Conservation (phyloP, 2,888 invertebrate genomes). For the Pristionchus exspectatus region DNA sequence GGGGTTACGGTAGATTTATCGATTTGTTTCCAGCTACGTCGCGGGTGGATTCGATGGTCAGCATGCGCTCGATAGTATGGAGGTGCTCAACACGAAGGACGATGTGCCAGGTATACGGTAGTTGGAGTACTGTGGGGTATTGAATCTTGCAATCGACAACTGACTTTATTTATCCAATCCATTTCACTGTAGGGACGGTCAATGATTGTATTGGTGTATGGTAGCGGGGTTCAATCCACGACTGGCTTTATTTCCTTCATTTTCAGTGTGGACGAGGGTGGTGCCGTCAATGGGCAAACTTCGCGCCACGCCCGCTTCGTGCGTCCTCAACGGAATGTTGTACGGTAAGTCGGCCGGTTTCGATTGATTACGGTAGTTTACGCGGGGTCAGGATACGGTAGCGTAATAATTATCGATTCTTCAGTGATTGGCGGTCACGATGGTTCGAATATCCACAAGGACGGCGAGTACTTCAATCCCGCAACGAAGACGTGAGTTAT, state of each 20-base stretch:
- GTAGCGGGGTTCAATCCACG: not conserved
- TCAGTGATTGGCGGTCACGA: conserved; percentile 88
- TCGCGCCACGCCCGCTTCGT: not conserved
- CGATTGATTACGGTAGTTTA: conserved; percentile 81
- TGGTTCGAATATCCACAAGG: conserved; percentile 85
- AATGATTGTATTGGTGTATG: conserved; percentile 82
- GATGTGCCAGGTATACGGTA: not conserved
- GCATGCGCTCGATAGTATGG: not conserved
- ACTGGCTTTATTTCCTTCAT: not conserved
- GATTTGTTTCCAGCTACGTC: conserved; percentile 15
- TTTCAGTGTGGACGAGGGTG: not conserved
- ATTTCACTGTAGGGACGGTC: no score
- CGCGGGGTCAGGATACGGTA: conserved; percentile 77
- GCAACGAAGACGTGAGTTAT: not conserved
- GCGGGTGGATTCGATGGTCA: conserved; percentile 2
- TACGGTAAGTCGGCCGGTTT: conserved; percentile 77
- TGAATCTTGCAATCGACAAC: conserved; percentile 72
- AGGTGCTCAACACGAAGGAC: not conserved
- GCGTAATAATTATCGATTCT: conserved; percentile 79
- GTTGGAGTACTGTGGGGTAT: conserved; percentile 82
- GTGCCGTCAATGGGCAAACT: not conserved
- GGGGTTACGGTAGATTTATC: not conserved
- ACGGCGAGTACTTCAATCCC: conserved; percentile 85
- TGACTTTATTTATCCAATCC: not conserved
- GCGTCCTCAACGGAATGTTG: conserved; percentile 11